Conservation (phyloP, 2,888 invertebrate genomes). For the Agriopis marginaria region DNA sequence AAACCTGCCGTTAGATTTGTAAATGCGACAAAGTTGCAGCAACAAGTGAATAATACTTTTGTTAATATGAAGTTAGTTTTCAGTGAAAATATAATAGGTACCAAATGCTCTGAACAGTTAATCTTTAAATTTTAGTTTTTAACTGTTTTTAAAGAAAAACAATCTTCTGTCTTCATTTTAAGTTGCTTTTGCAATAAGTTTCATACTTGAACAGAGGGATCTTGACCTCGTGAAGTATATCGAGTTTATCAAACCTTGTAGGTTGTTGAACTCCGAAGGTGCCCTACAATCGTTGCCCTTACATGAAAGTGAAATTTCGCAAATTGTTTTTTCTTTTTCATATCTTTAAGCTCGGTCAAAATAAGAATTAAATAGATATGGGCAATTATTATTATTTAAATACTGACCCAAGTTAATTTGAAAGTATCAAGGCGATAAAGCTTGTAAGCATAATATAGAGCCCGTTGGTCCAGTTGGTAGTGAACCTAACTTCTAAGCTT, state of each 20-base stretch:
- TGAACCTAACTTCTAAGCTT: too few relatives aligned
- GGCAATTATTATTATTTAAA: background rate
- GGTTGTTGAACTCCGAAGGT: constrained; percentile 44
- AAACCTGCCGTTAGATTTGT: too few relatives aligned
- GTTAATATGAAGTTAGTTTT: too few relatives aligned
- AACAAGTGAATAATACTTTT: too few relatives aligned
- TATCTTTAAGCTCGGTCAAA: background rate
- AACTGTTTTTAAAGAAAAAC: background rate
- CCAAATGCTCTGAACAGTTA: background rate
- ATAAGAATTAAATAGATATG: background rate
- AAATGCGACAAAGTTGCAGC: too few relatives aligned
- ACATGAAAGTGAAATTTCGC: constrained; percentile 41
- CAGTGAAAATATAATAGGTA: too few relatives aligned
- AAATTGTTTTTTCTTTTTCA: constrained; percentile 11
- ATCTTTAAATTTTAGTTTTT: background rate
- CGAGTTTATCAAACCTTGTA: constrained; percentile 40
- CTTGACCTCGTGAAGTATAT: constrained; percentile 36
- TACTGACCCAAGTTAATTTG: background rate
- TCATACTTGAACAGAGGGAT: constrained; percentile 17
- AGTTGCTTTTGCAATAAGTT: constrained; percentile 4
- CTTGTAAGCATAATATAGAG: background rate
- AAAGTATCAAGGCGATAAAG: background rate
- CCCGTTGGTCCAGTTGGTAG: too few relatives aligned
- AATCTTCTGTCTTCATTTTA: background rate
- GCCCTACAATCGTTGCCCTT: constrained; percentile 40